phyloP scores from a whole-genome alignment of 2,113 vertebrate genomes.

The Ia io region DNA sequence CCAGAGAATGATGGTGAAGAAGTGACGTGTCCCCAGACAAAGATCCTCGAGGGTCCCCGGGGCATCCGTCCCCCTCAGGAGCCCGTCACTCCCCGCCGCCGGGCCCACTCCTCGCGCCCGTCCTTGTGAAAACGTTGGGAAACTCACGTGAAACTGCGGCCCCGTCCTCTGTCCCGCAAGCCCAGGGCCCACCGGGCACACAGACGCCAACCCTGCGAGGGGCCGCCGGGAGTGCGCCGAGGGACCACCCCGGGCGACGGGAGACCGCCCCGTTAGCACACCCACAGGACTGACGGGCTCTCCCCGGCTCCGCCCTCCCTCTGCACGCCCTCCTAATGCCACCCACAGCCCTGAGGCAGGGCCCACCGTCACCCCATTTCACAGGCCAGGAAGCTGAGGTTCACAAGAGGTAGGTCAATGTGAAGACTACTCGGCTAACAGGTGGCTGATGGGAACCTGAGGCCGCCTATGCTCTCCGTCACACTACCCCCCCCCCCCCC shows the following conservation, averaged over 20 bases:
- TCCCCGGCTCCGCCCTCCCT: background rate
- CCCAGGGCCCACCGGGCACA: background rate
- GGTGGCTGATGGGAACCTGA: rapidly evolving
- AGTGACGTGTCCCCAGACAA: background rate
- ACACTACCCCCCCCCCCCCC: rapidly evolving
- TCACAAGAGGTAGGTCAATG: background rate
- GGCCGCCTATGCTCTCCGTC: background rate
- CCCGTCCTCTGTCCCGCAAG: rapidly evolving
- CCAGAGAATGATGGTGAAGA: background rate
- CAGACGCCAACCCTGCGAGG: background rate
- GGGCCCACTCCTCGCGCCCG: rapidly evolving
- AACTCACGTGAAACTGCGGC: no score
- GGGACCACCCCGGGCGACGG: no score
- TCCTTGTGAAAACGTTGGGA: rapidly evolving
- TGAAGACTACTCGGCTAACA: no score
- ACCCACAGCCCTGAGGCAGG: background rate
- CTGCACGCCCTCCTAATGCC: background rate
- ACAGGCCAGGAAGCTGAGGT: background rate
- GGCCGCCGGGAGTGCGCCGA: no score
- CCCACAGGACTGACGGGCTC: background rate
- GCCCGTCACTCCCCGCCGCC: background rate
- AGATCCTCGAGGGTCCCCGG: background rate
- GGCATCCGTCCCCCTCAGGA: background rate
- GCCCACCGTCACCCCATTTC: background rate
- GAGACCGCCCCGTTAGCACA: background rate